A percentile compares a stretch with the other conserved stretches of the same genome.
Evolutionary conservation across 2,888 invertebrate species (phyloP).

Genomic region (Neuroscelio doddi): DNA sequence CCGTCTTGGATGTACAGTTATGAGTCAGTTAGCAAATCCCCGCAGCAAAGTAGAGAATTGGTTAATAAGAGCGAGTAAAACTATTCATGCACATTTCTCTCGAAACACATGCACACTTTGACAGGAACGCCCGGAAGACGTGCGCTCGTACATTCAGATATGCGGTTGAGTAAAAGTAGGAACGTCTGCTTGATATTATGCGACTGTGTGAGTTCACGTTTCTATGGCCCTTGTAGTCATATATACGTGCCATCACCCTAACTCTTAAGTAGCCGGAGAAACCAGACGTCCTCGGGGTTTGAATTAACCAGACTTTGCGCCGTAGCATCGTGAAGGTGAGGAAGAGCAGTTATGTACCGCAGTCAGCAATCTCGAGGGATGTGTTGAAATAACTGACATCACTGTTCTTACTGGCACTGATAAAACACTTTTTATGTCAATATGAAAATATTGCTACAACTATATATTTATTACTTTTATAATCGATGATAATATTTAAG

Average conservation of each 20-base stretch:
- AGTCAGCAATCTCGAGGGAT: constrained; percentile 34
- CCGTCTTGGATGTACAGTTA: too few species aligned
- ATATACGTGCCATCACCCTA: constrained; percentile 32
- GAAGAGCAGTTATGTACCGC: constrained; percentile 28
- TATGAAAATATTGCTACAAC: background rate
- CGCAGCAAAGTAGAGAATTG: too few species aligned
- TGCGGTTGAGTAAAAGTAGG: too few species aligned
- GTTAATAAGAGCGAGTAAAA: background rate
- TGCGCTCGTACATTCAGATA: too few species aligned
- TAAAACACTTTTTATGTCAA: background rate
- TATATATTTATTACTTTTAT: too few species aligned
- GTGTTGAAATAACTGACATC: constrained; percentile 41
- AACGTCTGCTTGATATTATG: too few species aligned
- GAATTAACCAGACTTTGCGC: constrained; percentile 30
- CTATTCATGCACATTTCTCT: too few species aligned
- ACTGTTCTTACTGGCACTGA: constrained; percentile 10
- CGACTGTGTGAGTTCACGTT: too few species aligned
- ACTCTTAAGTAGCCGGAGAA: constrained; percentile 35
- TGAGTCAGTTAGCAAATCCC: background rate
- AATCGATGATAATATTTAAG: constrained; percentile 14
- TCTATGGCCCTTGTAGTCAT: constrained; percentile 25
- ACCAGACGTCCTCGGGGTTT: constrained; percentile 44
- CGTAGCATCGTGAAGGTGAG: constrained; percentile 29
- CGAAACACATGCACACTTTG: too few species aligned
- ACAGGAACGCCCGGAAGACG: too few species aligned